Conservation (phyloP, 2,888 invertebrate genomes). For the Tridacna gigas region DNA sequence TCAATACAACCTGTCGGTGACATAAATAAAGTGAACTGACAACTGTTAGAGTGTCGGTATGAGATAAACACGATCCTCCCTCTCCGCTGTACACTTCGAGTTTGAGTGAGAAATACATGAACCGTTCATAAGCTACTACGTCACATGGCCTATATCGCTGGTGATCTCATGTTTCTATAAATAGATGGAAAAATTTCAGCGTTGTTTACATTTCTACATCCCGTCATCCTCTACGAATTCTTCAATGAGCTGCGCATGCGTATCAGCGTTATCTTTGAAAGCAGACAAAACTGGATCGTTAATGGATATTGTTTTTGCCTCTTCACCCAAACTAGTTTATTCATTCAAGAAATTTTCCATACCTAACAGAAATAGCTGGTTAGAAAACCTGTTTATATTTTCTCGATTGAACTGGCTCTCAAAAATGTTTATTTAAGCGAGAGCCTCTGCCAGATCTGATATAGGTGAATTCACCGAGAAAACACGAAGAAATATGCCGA, state of each 20-base stretch:
- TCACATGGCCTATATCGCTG: conserved; percentile 58
- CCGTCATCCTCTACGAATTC: conserved; percentile 34
- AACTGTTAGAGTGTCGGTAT: conserved; percentile 65
- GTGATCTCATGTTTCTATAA: conserved; percentile 62
- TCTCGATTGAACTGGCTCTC: too few species aligned
- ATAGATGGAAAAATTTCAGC: conserved; percentile 35
- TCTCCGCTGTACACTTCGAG: conserved; percentile 55
- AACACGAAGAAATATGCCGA: too few species aligned
- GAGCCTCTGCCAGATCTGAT: too few species aligned
- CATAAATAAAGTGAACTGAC: conserved; percentile 57
- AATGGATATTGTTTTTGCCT: too few species aligned
- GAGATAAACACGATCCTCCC: conserved; percentile 44
- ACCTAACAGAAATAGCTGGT: too few species aligned
- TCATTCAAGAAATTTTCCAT: too few species aligned
- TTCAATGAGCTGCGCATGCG: conserved; percentile 50
- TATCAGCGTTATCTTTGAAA: conserved; percentile 4
- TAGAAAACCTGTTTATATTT: too few species aligned
- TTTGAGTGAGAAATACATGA: conserved; percentile 61
- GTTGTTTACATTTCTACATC: conserved; percentile 55
- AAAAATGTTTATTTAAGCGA: too few species aligned
- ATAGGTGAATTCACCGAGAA: too few species aligned
- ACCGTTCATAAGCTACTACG: conserved; percentile 57
- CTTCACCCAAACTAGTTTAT: too few species aligned
- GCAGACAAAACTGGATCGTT: conserved; percentile 34
- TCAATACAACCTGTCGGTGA: conserved; percentile 55